Base-by-base conservation (phyloP, 1,140 invertebrate species). In the Cotesia glomerata region DNA sequence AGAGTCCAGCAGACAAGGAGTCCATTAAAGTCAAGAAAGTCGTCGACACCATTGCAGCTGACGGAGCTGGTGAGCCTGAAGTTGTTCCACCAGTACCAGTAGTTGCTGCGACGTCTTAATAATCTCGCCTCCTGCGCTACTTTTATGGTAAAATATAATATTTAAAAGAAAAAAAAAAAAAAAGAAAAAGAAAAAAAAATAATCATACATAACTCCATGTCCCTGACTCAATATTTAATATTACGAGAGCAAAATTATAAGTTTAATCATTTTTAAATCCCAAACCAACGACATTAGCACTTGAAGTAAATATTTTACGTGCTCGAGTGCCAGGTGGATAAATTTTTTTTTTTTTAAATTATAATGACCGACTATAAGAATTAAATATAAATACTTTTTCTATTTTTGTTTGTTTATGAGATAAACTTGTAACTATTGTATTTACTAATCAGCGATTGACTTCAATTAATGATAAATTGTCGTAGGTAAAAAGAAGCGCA, bases 21-120 rank as follows among this genome's bases (percentile, higher is more conserved):
- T 78, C 82, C 16, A 85, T 86, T 69, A 86, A 85, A 75, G 81
- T 84, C 39, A 85, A 85, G 76, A 85, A 85, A 39, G 84, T 86
- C 62, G 83, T 86, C 36, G 85, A 86, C 63, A 72, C 80, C 34
- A 77, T 84, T 39, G 83, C 82, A 11, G 39, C 39, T 11, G 86
- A 86, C 32, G 83, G 79, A 69, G 78, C 80, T 26, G 83, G 80
- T 39, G 86, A 86, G 74, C 70, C 85, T 49, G 84, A 87, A 13
- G 83, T 86, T 71, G 85, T 84, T 54, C 79, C 84, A 70, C 80
- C 85, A 4, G 84, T 86, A 75, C 82, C 84, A 45, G 85, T 86
- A 68, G 85, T 86, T 67, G 83, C 83, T 58, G 86, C 86, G 71
- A 86, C 84, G 78, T 87, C 86, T 79, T 72, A 72, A 72, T 87